These are phyloP conservation scores for Erebia aethiops DNA, from an alignment of 2,888 invertebrate species.

Conservation along the genomic window DNA sequence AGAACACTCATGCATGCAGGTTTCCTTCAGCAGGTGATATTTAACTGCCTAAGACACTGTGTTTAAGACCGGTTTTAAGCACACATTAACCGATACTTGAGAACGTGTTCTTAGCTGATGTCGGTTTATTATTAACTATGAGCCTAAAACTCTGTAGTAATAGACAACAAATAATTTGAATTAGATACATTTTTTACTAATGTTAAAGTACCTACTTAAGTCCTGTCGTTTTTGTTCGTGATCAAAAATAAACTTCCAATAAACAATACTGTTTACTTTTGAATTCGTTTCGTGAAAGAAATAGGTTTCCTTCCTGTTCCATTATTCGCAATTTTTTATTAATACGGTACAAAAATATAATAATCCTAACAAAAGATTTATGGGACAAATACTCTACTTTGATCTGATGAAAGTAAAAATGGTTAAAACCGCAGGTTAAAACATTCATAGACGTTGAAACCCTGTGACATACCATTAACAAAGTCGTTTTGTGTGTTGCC, in stretches of 20 bases:
- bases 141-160: no score
- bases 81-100: no score
- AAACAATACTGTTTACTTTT: constrained; percentile 20
- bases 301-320: neutral
- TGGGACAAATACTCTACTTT: neutral
- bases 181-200: neutral
- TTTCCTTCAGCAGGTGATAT: no score
- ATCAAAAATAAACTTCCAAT: neutral
- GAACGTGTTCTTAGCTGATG: no score
- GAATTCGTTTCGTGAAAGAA: neutral
- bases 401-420: neutral
- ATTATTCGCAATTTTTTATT: neutral
- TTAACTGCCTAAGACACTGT: no score
- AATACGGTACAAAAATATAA: neutral
- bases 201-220: no score
- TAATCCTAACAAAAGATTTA: neutral
- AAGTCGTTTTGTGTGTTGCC: constrained; percentile 15
- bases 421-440: no score
- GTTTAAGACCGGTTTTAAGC: no score
- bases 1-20: no score
- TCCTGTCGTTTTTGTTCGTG: neutral
- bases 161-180: neutral
- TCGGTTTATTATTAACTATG: no score
- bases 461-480: neutral
- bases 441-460: neutral